These are phyloP conservation scores for Drosophila picticornis DNA, from an alignment of 2,888 invertebrate species.

Conservation along the genomic window DNA sequence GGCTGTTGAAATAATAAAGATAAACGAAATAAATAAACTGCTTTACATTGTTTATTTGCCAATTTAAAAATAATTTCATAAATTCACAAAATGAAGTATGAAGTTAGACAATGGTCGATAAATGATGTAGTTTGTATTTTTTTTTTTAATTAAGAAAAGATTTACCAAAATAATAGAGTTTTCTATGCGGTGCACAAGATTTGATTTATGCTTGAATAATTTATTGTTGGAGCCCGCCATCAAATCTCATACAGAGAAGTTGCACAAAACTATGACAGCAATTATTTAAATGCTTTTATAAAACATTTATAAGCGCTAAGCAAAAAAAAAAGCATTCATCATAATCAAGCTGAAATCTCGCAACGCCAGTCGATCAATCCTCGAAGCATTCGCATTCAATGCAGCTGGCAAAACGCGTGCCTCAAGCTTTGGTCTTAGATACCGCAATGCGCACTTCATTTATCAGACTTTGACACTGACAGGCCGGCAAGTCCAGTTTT, in stretches of 20 bases:
- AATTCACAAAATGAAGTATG: background rate
- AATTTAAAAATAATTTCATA: background rate
- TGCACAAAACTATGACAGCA: slow-evolving; percentile 1
- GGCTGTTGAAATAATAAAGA: background rate
- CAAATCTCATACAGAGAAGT: background rate
- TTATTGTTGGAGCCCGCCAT: background rate
- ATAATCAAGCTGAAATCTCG: slow-evolving; percentile 30
- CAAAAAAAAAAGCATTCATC: slow-evolving; percentile 8
- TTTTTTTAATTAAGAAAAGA: background rate
- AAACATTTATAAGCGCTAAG: background rate
- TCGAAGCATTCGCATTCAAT: slow-evolving; percentile 6
- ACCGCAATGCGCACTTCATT: slow-evolving; percentile 59
- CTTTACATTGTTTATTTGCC: background rate
- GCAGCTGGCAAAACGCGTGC: slow-evolving; percentile 1
- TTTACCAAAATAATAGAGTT: background rate
- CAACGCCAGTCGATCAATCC: slow-evolving; percentile 18
- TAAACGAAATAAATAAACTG: background rate
- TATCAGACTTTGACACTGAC: slow-evolving; percentile 78
- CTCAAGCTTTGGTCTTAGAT: slow-evolving; percentile 22
- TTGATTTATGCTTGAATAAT: background rate
- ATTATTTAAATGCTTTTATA: slow-evolving; percentile 9
- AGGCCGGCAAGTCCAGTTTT: slow-evolving; percentile 58
- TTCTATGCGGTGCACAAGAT: background rate
- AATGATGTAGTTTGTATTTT: background rate
- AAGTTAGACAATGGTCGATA: background rate